Base-by-base conservation (phyloP, 2,797 vertebrate species). In the Allobates femoralis region DNA sequence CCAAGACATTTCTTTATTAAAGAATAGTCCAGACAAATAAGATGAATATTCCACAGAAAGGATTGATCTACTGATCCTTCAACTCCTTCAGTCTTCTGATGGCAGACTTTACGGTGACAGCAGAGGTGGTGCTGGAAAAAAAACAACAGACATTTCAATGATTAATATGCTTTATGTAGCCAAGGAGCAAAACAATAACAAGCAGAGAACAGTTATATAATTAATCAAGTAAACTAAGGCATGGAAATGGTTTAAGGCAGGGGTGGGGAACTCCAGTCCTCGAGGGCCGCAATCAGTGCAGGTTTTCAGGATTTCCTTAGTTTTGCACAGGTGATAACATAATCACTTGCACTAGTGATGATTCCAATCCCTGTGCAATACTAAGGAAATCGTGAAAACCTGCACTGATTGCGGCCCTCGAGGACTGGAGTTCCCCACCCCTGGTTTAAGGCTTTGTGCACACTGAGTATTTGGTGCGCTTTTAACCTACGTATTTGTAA, bases 51-150 rank as follows among this genome's bases (percentile, higher is more conserved):
- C 66, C 30, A 74, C 46, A 46, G 30, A 66, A 30, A 76, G 26
- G 6, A 34, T 14, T 83, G 85, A 85, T 95, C 94, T 97, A 99
- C 94, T 99, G 98, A 94, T 99, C 98, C 93, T 99, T 99, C 95
- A 99, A 87, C 91, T 99, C 98, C 95, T 96, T 98, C 96, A 99
- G 95, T 91, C 98, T 97, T 95, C 98, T 98, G 94, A 99, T 99
- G 0, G 98, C 98, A 21, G 98, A 99, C 92, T 99, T 99, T 82
- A 99, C 98, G 85, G 98, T 99, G 92, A 99, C 98, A 3, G 98
- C 98, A 21, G 98, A 99, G 74, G 98, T 99, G 92, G 98, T 99
- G 94, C 97, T 99, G 93, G 88, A 89, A 90, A 55, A 91, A 2
- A 89, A 73, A 90, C n/a, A 91, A 78, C 32, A 89, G 62, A 76